Evolutionary conservation across 2,888 invertebrate species (phyloP).

Genomic region (Trachelus tabidus): DNA sequence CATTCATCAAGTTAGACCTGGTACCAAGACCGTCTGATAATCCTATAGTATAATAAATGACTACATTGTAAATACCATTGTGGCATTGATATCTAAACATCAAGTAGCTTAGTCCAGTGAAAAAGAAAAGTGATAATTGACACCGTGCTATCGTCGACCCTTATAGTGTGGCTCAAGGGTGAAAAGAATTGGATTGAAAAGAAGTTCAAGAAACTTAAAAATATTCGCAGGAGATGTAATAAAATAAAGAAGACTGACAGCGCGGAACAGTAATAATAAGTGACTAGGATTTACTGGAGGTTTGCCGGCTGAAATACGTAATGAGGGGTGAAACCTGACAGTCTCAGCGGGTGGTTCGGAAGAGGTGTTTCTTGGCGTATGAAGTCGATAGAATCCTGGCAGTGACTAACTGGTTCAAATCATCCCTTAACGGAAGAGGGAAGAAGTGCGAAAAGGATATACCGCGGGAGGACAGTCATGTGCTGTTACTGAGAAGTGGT

Average conservation of each 20-base stretch:
- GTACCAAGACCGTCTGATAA: background rate
- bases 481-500: background rate
- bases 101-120: background rate
- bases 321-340: background rate
- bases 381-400: background rate
- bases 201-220: background rate
- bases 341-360: background rate
- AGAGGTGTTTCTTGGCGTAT: background rate
- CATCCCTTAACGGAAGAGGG: background rate
- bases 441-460: background rate
- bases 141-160: background rate
- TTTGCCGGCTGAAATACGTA: background rate
- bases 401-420: background rate
- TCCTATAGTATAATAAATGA: background rate
- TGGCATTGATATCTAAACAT: background rate
- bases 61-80: background rate
- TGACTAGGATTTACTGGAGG: background rate
- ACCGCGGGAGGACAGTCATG: background rate
- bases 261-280: background rate
- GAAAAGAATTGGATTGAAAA: background rate
- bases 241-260: background rate
- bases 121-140: background rate
- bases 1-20: background rate
- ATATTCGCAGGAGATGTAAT: background rate
- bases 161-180: background rate